phyloP scores from a whole-genome alignment of 2,113 vertebrate genomes.

The Bubo scandiacus region DNA sequence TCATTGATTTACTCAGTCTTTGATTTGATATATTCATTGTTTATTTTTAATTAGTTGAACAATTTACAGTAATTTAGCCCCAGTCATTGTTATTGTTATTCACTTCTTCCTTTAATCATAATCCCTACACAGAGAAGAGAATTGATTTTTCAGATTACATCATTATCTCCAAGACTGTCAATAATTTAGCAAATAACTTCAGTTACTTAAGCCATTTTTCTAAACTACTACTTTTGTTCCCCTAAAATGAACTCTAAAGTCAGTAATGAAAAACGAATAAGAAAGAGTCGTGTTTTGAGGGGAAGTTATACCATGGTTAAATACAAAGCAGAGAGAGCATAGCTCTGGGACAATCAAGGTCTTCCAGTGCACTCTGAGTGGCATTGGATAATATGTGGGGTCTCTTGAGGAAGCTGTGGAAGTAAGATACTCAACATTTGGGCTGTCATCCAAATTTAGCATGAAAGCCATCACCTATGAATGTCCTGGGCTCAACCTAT shows the following conservation, averaged over 20 bases:
- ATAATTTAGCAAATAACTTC: not conserved
- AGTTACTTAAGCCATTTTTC: not conserved
- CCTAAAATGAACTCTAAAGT: not conserved
- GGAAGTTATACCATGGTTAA: not conserved
- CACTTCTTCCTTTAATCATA: constrained; percentile 3
- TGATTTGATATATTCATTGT: not conserved
- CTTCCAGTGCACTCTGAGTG: not conserved
- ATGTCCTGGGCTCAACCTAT: not conserved
- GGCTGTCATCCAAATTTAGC: not conserved
- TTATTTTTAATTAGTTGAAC: constrained; percentile 36
- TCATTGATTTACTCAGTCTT: not conserved
- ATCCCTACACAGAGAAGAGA: not conserved
- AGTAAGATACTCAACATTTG: not conserved
- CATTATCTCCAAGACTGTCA: not conserved
- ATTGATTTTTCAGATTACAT: not conserved
- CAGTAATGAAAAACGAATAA: not conserved
- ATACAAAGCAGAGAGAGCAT: not conserved
- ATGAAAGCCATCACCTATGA: not conserved
- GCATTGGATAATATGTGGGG: not conserved
- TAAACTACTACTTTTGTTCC: not conserved
- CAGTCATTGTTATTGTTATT: not conserved
- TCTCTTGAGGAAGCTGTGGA: not conserved
- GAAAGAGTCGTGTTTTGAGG: not conserved
- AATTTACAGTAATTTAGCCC: not conserved
- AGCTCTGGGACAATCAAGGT: not conserved